Evolutionary conservation across 2,797 vertebrate genomes (phyloP).

Genomic region (Lithobates sylvaticus): DNA sequence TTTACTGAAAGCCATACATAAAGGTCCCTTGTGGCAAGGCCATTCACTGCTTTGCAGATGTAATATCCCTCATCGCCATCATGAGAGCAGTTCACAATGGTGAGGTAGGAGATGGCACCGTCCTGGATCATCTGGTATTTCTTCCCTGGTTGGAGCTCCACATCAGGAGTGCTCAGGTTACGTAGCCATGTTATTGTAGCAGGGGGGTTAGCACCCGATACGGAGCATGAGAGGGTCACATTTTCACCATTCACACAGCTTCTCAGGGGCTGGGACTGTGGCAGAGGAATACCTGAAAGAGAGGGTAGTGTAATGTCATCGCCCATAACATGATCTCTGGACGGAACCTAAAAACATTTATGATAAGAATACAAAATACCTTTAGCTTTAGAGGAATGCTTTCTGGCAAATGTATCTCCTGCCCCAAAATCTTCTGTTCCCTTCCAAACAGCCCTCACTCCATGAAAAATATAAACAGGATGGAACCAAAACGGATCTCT

Average conservation of each 20-base stretch:
- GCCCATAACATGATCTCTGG: background rate
- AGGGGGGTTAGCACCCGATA: constrained; percentile 66
- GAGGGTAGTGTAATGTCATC: background rate
- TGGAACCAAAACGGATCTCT: no score
- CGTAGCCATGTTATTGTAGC: constrained; percentile 84
- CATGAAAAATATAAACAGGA: no score
- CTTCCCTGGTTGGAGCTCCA: constrained; percentile 70
- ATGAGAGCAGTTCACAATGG: constrained; percentile 84
- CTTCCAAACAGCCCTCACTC: no score
- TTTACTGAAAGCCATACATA: constrained; percentile 86
- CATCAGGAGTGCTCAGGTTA: constrained; percentile 67
- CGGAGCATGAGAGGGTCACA: constrained; percentile 80
- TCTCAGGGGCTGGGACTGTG: constrained; percentile 78
- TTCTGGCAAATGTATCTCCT: no score
- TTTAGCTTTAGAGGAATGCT: no score
- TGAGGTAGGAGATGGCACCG: constrained; percentile 76
- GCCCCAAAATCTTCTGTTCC: no score
- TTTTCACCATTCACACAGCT: constrained; percentile 78
- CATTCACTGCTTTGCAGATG: constrained; percentile 90
- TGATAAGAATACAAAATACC: no score
- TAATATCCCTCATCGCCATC: constrained; percentile 82
- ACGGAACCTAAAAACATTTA: background rate
- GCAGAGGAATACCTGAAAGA: constrained; percentile 78
- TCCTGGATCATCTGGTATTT: constrained; percentile 77
- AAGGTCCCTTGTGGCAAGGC: constrained; percentile 74